Base-by-base conservation (phyloP, 1,140 invertebrate species). In the Drosophila tristis region DNA sequence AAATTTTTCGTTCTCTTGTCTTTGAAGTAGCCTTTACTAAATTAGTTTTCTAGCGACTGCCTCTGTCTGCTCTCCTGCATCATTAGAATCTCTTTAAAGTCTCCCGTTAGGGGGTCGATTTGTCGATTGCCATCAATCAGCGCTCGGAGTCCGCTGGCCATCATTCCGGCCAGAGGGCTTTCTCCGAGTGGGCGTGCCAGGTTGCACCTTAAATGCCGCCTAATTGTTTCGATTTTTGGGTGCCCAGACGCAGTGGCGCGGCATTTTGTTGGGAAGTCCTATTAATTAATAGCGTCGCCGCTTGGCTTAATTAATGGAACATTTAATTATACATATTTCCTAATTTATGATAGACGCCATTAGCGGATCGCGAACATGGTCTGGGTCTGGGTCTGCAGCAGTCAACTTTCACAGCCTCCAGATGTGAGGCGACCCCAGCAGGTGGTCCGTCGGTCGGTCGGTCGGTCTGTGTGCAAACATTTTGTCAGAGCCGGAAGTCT, bases 261-360 rank as follows among this genome's bases (percentile, higher is more conserved):
- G 78, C 84, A 66, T 68, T 78, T 89, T 67, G 67, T 44, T 74
- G 60, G 61, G 65, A 86, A 81, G 65, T 72, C 74, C 66, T 80
- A 86, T 81, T 89, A 80, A 89, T 89, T 89, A 89, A 84, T 80
- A 84, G 84, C 77, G 25, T 29, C 56, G 53, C 59, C 49, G 55
- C 55, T 43, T 48, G 15, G 63, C 66, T 73, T 87, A 82, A 86
- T 86, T 86, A 89, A 86, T 79, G 75, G 55, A 65, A 56, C 59
- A 63, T 54, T 74, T 86, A 82, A 86, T 86, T 87, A 86, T 87
- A 78, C 77, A 71, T 73, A 81, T 87, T 87, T 77, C 76, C 78
- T 64, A 82, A 89, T 89, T 79, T 87, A 61, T 66, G 47, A 60
- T 53, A 23, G 9, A 47, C 55, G 49, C 43, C 50, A 68, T 75